Conservation (phyloP, 2,113 vertebrate species). For the Clupea harengus region DNA sequence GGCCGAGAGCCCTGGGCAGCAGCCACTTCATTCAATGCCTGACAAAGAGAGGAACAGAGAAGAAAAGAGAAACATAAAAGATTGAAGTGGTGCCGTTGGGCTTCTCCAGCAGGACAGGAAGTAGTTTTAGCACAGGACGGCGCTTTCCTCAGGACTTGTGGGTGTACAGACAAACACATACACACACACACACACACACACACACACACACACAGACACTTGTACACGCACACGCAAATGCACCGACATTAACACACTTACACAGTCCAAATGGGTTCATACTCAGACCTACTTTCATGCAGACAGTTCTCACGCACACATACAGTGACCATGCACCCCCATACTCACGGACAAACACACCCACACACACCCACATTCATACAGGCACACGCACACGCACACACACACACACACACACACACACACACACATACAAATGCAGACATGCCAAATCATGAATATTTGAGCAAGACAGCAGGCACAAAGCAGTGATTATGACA, state of each 20-base stretch:
- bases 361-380: background rate
- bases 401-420: background rate
- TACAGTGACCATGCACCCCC: background rate
- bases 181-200: background rate
- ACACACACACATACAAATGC: background rate
- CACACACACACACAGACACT: background rate
- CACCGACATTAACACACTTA: background rate
- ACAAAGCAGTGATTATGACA: background rate
- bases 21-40: background rate
- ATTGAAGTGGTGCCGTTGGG: constrained; percentile 2
- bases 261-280: background rate
- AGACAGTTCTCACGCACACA: background rate
- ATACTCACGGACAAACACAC: background rate
- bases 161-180: background rate
- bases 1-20: background rate
- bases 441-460: background rate
- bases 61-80: constrained; percentile 11
- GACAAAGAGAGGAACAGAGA: constrained; percentile 2
- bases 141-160: constrained; percentile 1
- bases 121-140: background rate
- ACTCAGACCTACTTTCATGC: background rate
- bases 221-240: background rate
- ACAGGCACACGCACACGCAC: background rate
- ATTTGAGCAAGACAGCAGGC: background rate
- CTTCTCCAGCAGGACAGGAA: background rate